These are phyloP conservation scores for Archips xylosteana DNA, from an alignment of 2,888 invertebrate genomes.

Conservation along the genomic window DNA sequence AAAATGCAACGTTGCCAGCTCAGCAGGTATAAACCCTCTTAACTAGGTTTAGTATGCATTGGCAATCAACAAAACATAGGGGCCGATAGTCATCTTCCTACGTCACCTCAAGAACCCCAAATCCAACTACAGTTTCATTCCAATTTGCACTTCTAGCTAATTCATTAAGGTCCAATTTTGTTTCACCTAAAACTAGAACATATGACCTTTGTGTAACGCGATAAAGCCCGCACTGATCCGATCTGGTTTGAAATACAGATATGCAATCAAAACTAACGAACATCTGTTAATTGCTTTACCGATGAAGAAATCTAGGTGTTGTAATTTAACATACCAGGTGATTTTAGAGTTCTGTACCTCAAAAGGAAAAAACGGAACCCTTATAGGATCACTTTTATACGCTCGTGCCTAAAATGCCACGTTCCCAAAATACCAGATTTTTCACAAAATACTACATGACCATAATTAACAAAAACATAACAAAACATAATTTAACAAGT, in stretches of 20 bases:
- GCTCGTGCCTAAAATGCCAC: no score
- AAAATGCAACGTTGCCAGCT: no score
- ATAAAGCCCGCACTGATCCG: conserved; percentile 3
- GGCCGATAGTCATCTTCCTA: not conserved
- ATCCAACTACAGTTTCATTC: not conserved
- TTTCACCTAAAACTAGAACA: not conserved
- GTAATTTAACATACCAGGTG: no score
- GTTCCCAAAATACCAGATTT: no score
- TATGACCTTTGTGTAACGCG: not conserved
- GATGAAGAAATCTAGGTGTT: conserved; percentile 1
- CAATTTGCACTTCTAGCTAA: not conserved
- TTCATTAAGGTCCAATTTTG: not conserved
- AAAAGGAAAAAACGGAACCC: no score
- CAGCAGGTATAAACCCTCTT: no score
- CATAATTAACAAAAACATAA: no score
- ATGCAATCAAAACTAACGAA: conserved; percentile 2
- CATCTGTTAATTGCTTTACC: not conserved
- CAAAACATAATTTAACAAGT: no score
- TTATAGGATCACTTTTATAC: no score
- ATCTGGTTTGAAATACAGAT: conserved; percentile 5
- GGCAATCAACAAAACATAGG: conserved; percentile 1
- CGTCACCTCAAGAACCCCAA: not conserved
- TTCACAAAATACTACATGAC: no score
- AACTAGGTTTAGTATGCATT: not conserved
- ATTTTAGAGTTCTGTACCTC: no score